These are phyloP conservation scores for Gastrophryne carolinensis DNA, from an alignment of 2,797 vertebrate genomes.

Conservation along the genomic window DNA sequence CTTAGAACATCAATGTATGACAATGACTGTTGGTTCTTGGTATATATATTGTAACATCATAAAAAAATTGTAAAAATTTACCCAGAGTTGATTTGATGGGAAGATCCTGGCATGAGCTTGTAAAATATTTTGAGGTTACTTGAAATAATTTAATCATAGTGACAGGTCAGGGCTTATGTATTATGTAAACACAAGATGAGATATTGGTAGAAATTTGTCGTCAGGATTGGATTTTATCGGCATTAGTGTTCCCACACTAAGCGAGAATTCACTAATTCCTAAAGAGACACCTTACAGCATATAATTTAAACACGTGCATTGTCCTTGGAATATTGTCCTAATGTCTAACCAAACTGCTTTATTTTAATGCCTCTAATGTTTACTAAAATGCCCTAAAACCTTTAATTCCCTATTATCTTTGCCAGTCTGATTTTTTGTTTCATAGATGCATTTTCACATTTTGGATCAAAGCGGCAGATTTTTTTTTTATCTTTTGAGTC, in stretches of 20 bases:
- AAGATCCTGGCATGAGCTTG: slow-evolving; percentile 34
- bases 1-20: background rate
- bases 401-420: no score
- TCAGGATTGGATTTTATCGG: no score
- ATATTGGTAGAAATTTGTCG: no score
- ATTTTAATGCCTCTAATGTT: no score
- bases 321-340: no score
- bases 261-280: no score
- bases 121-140: background rate
- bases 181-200: no score
- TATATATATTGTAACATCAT: slow-evolving; percentile 37
- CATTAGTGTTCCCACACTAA: no score
- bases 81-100: background rate
- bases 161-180: background rate
- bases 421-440: background rate
- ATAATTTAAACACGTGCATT: no score
- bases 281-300: no score
- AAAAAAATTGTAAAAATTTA: background rate
- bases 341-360: no score
- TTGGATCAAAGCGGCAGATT: background rate
- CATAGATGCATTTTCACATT: background rate
- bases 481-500: background rate
- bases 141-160: background rate
- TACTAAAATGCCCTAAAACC: no score
- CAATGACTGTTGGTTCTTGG: slow-evolving; percentile 53